Evolutionary conservation across 2,888 invertebrate genomes (phyloP).

Genomic region (Diabrotica balteata): DNA sequence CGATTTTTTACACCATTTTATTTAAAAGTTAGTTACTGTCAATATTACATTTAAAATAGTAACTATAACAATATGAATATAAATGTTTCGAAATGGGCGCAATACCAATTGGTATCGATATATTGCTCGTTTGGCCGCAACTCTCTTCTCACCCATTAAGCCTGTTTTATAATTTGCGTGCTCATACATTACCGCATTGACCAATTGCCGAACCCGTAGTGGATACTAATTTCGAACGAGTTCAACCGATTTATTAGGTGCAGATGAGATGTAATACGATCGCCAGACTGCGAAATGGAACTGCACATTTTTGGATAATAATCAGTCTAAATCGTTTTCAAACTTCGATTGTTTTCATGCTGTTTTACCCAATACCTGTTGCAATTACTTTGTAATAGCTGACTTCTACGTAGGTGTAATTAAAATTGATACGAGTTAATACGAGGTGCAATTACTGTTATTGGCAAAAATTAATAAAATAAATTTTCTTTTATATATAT

Average conservation of each 20-base stretch:
- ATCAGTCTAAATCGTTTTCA: neutral
- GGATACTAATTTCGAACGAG: conserved; percentile 15
- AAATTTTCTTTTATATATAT: too few relatives aligned
- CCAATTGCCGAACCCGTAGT: conserved; percentile 9
- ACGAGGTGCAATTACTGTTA: too few relatives aligned
- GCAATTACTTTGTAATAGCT: too few relatives aligned
- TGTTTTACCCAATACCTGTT: too few relatives aligned
- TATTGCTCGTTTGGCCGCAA: conserved; percentile 19
- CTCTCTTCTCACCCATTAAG: conserved; percentile 23
- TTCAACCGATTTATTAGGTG: conserved; percentile 23
- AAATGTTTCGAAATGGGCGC: too few relatives aligned
- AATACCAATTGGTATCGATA: conserved; percentile 18
- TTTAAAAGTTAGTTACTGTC: too few relatives aligned
- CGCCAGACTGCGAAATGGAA: neutral
- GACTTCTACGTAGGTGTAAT: too few relatives aligned
- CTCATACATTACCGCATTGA: conserved; percentile 20
- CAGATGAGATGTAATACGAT: conserved; percentile 13
- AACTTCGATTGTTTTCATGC: neutral
- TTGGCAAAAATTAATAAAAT: too few relatives aligned
- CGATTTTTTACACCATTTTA: too few relatives aligned
- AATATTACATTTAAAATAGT: too few relatives aligned
- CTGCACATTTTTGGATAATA: neutral
- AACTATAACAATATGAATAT: too few relatives aligned
- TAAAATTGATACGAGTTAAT: too few relatives aligned
- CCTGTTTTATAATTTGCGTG: conserved; percentile 27